These are phyloP conservation scores for Micoletzkya japonica DNA, from an alignment of 2,888 invertebrate species.

Conservation along the genomic window DNA sequence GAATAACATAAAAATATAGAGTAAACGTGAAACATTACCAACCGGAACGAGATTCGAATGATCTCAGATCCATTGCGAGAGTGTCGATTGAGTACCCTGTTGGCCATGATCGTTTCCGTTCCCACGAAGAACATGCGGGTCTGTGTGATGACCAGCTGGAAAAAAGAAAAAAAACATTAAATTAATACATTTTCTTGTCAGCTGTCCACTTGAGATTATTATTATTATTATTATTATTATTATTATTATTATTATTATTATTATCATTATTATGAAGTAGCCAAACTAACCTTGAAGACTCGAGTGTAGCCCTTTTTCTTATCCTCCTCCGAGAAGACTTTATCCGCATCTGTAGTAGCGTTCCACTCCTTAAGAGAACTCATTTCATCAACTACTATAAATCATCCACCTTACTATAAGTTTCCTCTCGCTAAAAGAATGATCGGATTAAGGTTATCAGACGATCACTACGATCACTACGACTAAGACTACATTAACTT, in stretches of 20 bases:
- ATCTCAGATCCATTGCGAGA: slow-evolving; percentile 45
- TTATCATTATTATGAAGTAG: too few relatives aligned
- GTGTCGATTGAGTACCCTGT: slow-evolving; percentile 56
- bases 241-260: too few relatives aligned
- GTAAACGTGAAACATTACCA: neutral
- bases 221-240: too few relatives aligned
- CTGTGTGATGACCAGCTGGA: slow-evolving; percentile 51
- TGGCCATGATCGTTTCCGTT: slow-evolving; percentile 62
- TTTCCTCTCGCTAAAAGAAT: too few relatives aligned
- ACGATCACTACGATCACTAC: too few relatives aligned
- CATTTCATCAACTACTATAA: neutral
- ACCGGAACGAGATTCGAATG: slow-evolving; percentile 31
- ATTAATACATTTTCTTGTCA: neutral
- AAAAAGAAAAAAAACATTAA: neutral
- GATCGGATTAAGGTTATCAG: too few relatives aligned
- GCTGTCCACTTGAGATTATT: too few relatives aligned
- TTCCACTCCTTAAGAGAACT: neutral
- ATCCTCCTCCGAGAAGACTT: slow-evolving; percentile 1
- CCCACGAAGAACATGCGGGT: slow-evolving; percentile 53
- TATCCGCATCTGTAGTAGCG: neutral
- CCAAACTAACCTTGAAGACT: slow-evolving; percentile 11
- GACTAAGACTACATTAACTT: too few relatives aligned
- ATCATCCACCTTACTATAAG: too few relatives aligned
- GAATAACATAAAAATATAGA: neutral
- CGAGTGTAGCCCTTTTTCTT: slow-evolving; percentile 13